phyloP scores from a whole-genome alignment of 2,113 vertebrate species.

The Hippocampus comes region DNA sequence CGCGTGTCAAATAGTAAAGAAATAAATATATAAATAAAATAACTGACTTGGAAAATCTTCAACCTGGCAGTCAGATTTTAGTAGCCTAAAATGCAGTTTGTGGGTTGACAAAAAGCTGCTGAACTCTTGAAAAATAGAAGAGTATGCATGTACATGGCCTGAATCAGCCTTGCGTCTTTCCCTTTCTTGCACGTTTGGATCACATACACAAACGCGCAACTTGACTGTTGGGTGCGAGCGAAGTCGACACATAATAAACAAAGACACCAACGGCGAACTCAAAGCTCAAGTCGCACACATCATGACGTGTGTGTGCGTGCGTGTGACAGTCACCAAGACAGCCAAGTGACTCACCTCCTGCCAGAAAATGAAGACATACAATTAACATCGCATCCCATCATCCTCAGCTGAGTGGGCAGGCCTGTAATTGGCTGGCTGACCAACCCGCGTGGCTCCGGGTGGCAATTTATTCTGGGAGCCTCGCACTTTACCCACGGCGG shows the following conservation, averaged over 20 bases:
- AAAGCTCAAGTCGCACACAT: slow-evolving; percentile 10
- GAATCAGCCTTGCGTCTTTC: background rate
- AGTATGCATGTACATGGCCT: background rate
- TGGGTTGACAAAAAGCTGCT: background rate
- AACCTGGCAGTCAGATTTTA: background rate
- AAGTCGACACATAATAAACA: background rate
- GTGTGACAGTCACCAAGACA: slow-evolving; percentile 55
- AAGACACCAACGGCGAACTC: slow-evolving; percentile 3
- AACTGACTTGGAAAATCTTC: no score
- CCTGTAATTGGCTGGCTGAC: slow-evolving; percentile 73
- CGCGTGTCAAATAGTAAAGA: no score
- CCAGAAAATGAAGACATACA: slow-evolving; percentile 71
- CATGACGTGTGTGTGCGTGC: slow-evolving; percentile 23
- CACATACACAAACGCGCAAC: background rate
- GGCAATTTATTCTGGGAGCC: slow-evolving; percentile 72
- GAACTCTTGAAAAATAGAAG: background rate
- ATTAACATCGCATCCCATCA: slow-evolving; percentile 75
- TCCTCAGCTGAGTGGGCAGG: slow-evolving; percentile 68
- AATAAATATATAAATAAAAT: no score
- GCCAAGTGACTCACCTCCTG: slow-evolving; percentile 70
- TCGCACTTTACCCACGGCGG: slow-evolving; percentile 65
- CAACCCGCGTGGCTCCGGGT: slow-evolving; percentile 70
- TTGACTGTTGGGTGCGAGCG: background rate
- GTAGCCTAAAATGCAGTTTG: background rate
- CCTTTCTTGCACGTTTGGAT: background rate